These are phyloP conservation scores for Campodea augens DNA, from an alignment of 1,140 invertebrate genomes.

Conservation along the genomic window DNA sequence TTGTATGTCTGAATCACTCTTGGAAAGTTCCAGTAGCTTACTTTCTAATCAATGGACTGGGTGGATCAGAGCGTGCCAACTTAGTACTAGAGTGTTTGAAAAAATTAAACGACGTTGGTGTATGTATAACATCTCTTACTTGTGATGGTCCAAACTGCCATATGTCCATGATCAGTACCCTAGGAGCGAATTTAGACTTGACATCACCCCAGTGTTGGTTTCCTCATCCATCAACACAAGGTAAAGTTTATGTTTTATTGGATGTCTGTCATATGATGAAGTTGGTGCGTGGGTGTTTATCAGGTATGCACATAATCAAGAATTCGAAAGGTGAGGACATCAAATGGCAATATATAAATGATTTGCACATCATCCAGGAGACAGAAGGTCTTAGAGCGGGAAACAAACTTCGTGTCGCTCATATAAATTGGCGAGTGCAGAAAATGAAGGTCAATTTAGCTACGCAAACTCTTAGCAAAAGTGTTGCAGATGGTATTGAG, in stretches of 20 bases:
- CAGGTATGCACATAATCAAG: constrained; percentile 12
- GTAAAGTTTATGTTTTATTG: too few relatives aligned
- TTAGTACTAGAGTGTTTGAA: neutral
- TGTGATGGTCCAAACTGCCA: too few relatives aligned
- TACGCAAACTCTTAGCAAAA: constrained; percentile 14
- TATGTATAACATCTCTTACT: too few relatives aligned
- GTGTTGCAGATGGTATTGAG: constrained; percentile 17
- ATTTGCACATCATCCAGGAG: constrained; percentile 14
- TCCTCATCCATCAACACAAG: too few relatives aligned
- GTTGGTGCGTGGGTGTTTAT: constrained; percentile 14
- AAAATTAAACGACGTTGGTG: too few relatives aligned
- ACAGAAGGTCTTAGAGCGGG: constrained; percentile 15
- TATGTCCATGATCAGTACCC: too few relatives aligned
- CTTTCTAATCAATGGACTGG: constrained; percentile 4
- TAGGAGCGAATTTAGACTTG: constrained; percentile 5
- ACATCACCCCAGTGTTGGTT: too few relatives aligned
- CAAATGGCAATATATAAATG: constrained; percentile 13
- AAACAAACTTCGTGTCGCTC: constrained; percentile 12
- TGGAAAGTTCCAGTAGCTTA: constrained; percentile 8
- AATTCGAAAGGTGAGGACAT: constrained; percentile 10
- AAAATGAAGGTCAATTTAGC: constrained; percentile 18
- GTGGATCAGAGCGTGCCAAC: constrained; percentile 1
- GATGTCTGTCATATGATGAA: constrained; percentile 17
- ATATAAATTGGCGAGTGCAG: constrained; percentile 14
- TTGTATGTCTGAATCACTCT: neutral